These are phyloP conservation scores for Amazona guildingii DNA, from an alignment of 2,113 vertebrate genomes.

Conservation along the genomic window DNA sequence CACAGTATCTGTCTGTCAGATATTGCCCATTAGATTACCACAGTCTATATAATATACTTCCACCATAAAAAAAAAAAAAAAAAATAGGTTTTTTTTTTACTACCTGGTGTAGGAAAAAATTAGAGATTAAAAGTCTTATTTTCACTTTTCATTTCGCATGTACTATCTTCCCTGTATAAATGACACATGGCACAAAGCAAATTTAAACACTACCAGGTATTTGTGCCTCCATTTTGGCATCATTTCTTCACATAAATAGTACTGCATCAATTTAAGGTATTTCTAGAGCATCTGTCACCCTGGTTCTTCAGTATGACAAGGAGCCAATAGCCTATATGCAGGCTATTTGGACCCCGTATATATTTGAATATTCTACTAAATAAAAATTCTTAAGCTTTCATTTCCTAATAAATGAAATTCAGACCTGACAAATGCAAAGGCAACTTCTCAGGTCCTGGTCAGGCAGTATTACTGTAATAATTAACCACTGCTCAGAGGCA, in stretches of 20 bases:
- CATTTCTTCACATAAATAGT: background rate
- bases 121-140: background rate
- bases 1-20: slow-evolving; percentile 57
- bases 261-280: background rate
- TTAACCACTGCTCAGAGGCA: background rate
- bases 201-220: background rate
- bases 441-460: background rate
- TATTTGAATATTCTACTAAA: background rate
- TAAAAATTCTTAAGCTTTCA: background rate
- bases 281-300: background rate
- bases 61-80: background rate
- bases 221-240: background rate
- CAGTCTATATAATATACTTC: slow-evolving; percentile 42
- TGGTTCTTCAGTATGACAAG: background rate
- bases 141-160: background rate
- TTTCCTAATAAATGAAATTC: background rate
- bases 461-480: background rate
- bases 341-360: background rate
- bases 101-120: background rate
- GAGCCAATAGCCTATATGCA: background rate
- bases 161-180: background rate
- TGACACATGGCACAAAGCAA: background rate
- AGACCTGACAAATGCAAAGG: background rate
- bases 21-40: slow-evolving; percentile 63
- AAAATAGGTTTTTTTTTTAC: background rate